phyloP scores from a whole-genome alignment of 2,113 vertebrate species.

The Urocynchramus pylzowi region DNA sequence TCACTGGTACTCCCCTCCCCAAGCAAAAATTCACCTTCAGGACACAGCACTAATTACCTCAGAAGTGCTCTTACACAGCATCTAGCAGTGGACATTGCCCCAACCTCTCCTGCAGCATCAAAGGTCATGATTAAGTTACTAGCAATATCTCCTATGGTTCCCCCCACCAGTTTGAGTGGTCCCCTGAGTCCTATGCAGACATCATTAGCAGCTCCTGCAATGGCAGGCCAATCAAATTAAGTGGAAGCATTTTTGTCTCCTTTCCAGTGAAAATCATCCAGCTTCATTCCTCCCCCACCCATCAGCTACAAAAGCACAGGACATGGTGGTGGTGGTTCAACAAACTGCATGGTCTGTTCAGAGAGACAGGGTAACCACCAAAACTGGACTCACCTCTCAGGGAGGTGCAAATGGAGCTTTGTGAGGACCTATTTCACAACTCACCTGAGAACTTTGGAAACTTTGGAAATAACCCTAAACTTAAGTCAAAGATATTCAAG shows the following conservation, averaged over 20 bases:
- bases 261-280: slow-evolving; percentile 26
- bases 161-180: slow-evolving; percentile 51
- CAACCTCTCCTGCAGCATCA: background rate
- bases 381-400: background rate
- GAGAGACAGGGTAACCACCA: background rate
- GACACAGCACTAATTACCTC: slow-evolving; percentile 3
- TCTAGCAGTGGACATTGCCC: background rate
- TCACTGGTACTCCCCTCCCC: background rate
- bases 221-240: slow-evolving; percentile 60
- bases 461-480: background rate
- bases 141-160: slow-evolving; percentile 38
- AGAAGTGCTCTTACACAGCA: background rate
- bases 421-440: background rate
- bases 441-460: background rate
- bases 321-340: background rate
- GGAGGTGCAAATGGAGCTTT: background rate
- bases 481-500: background rate
- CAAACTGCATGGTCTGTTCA: background rate
- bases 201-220: slow-evolving; percentile 61
- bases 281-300: background rate
- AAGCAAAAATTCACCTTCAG: slow-evolving; percentile 20
- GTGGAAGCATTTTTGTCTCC: slow-evolving; percentile 55
- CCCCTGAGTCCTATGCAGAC: slow-evolving; percentile 39
- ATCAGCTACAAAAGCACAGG: background rate
- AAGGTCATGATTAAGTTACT: slow-evolving; percentile 56